Percentiles rank a stretch among this genome's conserved stretches.
Evolutionary conservation across 2,888 invertebrate species (phyloP).

Genomic region (Drosophila aldrichi): DNA sequence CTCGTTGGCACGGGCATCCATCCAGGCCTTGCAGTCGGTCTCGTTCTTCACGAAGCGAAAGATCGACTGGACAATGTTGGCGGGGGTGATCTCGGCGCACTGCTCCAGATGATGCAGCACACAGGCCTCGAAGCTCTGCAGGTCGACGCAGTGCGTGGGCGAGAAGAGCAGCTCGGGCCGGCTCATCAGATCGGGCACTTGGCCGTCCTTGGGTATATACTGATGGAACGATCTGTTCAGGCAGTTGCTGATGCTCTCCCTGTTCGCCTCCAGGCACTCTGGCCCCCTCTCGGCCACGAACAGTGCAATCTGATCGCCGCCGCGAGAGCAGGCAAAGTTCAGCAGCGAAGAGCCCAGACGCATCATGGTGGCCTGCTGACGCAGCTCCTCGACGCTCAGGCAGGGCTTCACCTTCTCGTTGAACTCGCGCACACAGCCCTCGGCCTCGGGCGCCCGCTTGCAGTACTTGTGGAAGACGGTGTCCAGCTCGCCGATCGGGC

Average conservation of each 20-base stretch:
- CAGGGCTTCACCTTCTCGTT: constrained; percentile 88
- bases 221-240: constrained; percentile 88
- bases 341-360: constrained; percentile 89
- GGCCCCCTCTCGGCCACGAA: constrained; percentile 93
- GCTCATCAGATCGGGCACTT: constrained; percentile 73
- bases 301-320: constrained; percentile 92
- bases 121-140: constrained; percentile 83
- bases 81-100: constrained; percentile 91
- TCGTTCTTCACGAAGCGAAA: constrained; percentile 90
- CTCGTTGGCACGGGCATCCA: constrained; percentile 65
- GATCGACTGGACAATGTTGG: constrained; percentile 91
- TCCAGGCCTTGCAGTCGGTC: constrained; percentile 87
- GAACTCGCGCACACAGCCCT: constrained; percentile 87
- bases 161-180: constrained; percentile 88
- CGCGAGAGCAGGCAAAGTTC: constrained; percentile 91
- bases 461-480: constrained; percentile 91
- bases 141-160: constrained; percentile 85
- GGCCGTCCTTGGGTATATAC: constrained; percentile 86
- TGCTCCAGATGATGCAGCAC: constrained; percentile 86
- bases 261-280: constrained; percentile 89
- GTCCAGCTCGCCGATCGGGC: constrained; percentile 89
- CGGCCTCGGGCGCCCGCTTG: constrained; percentile 85
- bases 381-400: constrained; percentile 87
- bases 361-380: constrained; percentile 87
- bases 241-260: constrained; percentile 88